These are phyloP conservation scores for Smittia sp. DNA, from an alignment of 2,888 invertebrate species.

Conservation along the genomic window DNA sequence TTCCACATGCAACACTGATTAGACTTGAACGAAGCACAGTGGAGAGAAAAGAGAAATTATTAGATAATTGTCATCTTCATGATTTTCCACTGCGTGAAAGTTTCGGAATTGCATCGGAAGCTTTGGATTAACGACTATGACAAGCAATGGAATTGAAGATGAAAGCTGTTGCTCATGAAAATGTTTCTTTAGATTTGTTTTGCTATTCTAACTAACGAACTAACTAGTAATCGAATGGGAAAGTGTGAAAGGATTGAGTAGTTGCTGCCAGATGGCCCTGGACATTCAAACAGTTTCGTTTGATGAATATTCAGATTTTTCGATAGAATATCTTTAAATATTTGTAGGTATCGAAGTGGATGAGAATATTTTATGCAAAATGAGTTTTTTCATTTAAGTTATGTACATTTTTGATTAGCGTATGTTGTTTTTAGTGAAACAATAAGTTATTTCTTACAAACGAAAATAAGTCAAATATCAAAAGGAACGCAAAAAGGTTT, in stretches of 20 bases:
- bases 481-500: neutral
- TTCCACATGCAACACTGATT: neutral
- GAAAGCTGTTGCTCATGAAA: too few species aligned
- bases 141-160: too few species aligned
- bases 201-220: too few species aligned
- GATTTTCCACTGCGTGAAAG: too few species aligned
- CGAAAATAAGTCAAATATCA: neutral
- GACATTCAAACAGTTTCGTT: neutral
- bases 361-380: too few species aligned
- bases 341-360: too few species aligned
- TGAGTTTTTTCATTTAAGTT: neutral
- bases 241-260: too few species aligned
- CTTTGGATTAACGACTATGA: neutral
- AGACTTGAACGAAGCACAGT: slow-evolving; percentile 7
- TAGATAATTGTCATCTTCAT: neutral
- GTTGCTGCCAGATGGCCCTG: too few species aligned
- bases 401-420: neutral
- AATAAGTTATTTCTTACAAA: neutral
- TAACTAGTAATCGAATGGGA: too few species aligned
- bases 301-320: neutral
- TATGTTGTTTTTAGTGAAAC: neutral
- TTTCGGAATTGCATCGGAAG: neutral
- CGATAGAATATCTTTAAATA: too few species aligned
- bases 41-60: neutral
- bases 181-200: too few species aligned